Evolutionary conservation across 92 coral and sea anemone genomes (phyloP), one percentile per base, ranked within the genome.

Genomic region (Metridium senile): DNA sequence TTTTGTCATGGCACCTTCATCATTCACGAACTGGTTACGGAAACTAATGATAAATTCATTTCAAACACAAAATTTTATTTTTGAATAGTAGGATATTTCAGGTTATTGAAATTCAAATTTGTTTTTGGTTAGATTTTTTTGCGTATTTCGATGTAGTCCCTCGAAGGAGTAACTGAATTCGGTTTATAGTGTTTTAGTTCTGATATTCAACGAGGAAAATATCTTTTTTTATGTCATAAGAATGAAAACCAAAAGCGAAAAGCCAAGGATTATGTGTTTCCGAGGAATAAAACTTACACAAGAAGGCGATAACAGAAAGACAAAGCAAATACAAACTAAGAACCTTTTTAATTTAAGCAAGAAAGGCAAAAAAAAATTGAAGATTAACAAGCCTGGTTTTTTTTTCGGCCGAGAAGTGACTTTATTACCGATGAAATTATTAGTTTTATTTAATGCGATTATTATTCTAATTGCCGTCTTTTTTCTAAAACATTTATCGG

Each of bases 211-310:
- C 27, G 52, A 73, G 68, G 68, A 73, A 70, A 73, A 31, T 22
- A 23, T 32, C 52, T 73, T 56, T 66, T 73, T 58, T 73, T 58
- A 62, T 73, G 33, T 30, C 78, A 73, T 33, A 23, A 62, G 58
- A 63, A 52, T 26, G 64, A 73, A 73, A 73, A 73, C 66, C 58
- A 73, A 73, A 73, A 73, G 78, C 78, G 78, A 73, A 73, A 73
- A 58, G 49, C 78, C 19, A 73, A 52, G 49, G 20, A 23, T 73
- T 39, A 57, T 58, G 54, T 33, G 67, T 58, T 73, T 73, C 25
- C 68, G 20, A 34, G 52, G 31, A 22, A 58, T 26, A 51, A 0
- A 17, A 56, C 66, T 33, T 39, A 58, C 68, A 62, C 68, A 26
- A 59, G 66, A 73, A 58, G 2, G 21, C 56, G 78, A 57, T 73